phyloP scores from a whole-genome alignment of 2,797 vertebrate species.

The Pipistrellus pipistrellus region DNA sequence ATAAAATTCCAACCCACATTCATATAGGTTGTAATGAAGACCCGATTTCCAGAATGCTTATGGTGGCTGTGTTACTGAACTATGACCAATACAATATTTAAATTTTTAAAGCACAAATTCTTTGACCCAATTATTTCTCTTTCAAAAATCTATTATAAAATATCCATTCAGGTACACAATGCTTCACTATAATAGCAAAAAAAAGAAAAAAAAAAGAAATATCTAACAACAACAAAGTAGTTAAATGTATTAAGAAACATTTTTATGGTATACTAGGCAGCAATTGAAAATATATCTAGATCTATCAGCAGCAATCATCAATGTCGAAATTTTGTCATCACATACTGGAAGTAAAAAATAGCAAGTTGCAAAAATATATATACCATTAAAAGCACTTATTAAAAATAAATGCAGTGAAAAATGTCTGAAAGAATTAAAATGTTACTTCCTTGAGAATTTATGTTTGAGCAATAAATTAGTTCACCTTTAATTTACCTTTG shows the following conservation, averaged over 20 bases:
- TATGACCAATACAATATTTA: background rate
- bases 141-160: background rate
- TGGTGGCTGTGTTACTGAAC: background rate
- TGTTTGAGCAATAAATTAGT: background rate
- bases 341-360: background rate
- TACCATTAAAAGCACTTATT: background rate
- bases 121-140: background rate
- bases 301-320: background rate
- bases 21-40: background rate
- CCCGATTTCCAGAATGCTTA: background rate
- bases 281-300: background rate
- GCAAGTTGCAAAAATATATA: background rate
- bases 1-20: background rate
- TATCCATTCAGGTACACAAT: background rate
- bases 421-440: background rate
- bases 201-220: background rate
- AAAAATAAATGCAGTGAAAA: conserved; percentile 3
- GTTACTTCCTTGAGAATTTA: background rate
- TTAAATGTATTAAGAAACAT: background rate
- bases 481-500: background rate
- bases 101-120: background rate
- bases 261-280: background rate
- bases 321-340: background rate
- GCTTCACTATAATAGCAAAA: background rate
- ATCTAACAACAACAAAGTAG: background rate